Conservation (phyloP, 2,113 vertebrate genomes). For the Aviceda subcristata region DNA sequence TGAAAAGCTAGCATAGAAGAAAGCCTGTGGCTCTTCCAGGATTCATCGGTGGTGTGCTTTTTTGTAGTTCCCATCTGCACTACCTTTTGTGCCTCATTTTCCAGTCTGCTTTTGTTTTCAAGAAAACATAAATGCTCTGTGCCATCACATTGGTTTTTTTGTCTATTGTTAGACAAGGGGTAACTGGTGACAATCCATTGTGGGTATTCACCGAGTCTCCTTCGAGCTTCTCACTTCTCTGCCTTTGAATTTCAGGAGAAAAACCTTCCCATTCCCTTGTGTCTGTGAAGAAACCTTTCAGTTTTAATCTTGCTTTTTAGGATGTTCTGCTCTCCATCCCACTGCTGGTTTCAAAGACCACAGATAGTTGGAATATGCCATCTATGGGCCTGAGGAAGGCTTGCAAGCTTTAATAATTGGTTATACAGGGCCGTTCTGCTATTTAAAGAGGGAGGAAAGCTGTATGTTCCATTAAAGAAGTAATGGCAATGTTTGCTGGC, state of each 20-base stretch:
- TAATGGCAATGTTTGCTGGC: not conserved
- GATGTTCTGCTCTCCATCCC: not conserved
- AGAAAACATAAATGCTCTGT: not conserved
- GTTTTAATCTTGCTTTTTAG: not conserved
- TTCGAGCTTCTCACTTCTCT: not conserved
- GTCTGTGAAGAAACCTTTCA: not conserved
- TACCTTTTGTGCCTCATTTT: constrained; percentile 17
- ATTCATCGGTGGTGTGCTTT: not conserved
- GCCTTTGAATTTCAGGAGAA: not conserved
- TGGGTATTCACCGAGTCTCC: not conserved
- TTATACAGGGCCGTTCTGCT: not conserved
- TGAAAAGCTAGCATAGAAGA: not conserved
- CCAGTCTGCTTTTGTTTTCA: not conserved
- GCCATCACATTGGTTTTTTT: not conserved
- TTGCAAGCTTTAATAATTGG: constrained; percentile 3
- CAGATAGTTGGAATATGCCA: constrained; percentile 57
- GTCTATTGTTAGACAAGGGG: not conserved
- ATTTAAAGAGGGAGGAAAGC: not conserved
- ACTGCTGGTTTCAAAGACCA: not conserved
- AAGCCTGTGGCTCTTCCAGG: not conserved
- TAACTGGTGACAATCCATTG: not conserved
- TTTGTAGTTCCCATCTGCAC: not conserved
- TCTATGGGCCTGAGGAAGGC: constrained; percentile 51
- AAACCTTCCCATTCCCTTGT: not conserved
- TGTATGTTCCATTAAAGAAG: constrained; percentile 15